These are phyloP conservation scores for Isoperla grammatica DNA, from an alignment of 2,888 invertebrate species.

Conservation along the genomic window DNA sequence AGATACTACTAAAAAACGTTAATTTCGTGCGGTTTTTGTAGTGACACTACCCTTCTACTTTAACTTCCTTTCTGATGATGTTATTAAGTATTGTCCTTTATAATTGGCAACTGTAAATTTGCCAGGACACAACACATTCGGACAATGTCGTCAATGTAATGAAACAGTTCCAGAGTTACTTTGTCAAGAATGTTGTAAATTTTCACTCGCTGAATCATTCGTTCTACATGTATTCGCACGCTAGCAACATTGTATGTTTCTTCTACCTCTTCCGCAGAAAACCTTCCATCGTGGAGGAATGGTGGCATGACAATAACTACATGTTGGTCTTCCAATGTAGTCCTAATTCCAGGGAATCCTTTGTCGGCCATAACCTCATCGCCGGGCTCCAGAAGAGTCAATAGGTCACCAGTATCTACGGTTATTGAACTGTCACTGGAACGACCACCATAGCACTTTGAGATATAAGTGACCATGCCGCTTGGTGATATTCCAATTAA, in stretches of 20 bases:
- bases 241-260: conserved; percentile 29
- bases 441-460: no score
- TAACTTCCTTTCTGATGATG: no score
- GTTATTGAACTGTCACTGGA: no score
- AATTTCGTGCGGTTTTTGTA: no score
- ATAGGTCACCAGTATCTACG: no score
- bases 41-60: no score
- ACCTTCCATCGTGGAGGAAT: conserved; percentile 25
- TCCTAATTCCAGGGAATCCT: conserved; percentile 30
- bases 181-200: conserved; percentile 23
- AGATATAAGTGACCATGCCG: no score
- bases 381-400: no score
- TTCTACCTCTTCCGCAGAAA: conserved; percentile 26
- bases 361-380: conserved; percentile 31
- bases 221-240: conserved; percentile 24
- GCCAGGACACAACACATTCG: conserved; percentile 28
- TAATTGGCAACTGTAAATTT: conserved; percentile 29
- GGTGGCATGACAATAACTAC: conserved; percentile 32
- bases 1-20: no score
- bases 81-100: neutral
- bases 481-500: conserved; percentile 31
- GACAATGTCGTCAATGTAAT: conserved; percentile 25
- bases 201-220: conserved; percentile 28
- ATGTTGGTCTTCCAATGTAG: conserved; percentile 23
- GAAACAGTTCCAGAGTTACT: conserved; percentile 21